These are phyloP conservation scores for Neotoma lepida DNA, from an alignment of 2,113 vertebrate genomes.

Conservation along the genomic window DNA sequence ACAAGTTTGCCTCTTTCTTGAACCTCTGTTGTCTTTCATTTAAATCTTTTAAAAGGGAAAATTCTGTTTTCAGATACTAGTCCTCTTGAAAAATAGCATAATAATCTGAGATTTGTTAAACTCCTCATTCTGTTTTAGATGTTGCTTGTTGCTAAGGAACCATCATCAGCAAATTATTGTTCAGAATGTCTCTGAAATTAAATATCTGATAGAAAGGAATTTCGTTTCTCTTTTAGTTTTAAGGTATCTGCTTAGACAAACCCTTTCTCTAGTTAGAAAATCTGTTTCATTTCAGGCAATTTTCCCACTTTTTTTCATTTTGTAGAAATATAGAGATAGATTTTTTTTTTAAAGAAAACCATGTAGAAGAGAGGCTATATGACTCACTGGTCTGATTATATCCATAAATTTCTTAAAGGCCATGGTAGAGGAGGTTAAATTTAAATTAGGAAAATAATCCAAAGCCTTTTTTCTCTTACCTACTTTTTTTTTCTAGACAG, in stretches of 20 bases:
- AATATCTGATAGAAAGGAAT: background rate
- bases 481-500: too few relatives aligned
- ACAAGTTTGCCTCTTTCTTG: background rate
- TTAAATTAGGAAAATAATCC: background rate
- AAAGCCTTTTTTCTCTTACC: background rate
- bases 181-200: constrained; percentile 39
- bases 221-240: background rate
- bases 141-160: constrained; percentile 62
- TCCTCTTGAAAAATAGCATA: constrained; percentile 5
- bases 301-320: background rate
- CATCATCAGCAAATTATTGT: constrained; percentile 25
- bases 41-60: constrained; percentile 9
- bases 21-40: background rate
- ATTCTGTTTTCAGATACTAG: background rate
- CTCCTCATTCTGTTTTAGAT: constrained; percentile 52
- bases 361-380: background rate
- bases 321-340: background rate
- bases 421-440: background rate
- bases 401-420: background rate
- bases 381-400: background rate
- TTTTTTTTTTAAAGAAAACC: background rate
- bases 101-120: background rate
- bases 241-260: background rate
- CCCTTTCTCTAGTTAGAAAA: constrained; percentile 3
- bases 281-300: background rate